Evolutionary conservation across 2,888 invertebrate genomes (phyloP).

Genomic region (Dasypolia templi): DNA sequence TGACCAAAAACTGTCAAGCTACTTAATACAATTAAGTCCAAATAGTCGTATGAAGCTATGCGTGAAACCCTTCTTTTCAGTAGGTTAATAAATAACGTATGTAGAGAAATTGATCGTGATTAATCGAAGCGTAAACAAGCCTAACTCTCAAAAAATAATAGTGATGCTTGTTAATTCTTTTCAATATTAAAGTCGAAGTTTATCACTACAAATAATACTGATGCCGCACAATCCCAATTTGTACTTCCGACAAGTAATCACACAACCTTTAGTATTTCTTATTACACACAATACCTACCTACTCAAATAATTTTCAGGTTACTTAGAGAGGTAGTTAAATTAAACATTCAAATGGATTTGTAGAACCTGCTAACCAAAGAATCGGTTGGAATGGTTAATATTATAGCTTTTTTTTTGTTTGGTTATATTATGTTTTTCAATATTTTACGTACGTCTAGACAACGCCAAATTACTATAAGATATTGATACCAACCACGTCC

Average conservation of each 20-base stretch:
- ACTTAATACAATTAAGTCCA: not conserved
- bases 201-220: slow-evolving; percentile 57
- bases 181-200: slow-evolving; percentile 6
- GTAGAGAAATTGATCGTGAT: not conserved
- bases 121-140: slow-evolving; percentile 10
- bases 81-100: not conserved
- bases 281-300: slow-evolving; percentile 32
- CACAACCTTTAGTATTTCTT: slow-evolving; percentile 53
- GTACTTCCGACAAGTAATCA: slow-evolving; percentile 57
- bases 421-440: not conserved
- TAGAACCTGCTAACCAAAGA: slow-evolving; percentile 1
- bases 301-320: slow-evolving; percentile 66
- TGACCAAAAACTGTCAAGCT: not conserved
- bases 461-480: not conserved
- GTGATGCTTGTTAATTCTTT: slow-evolving; percentile 7
- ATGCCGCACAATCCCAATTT: slow-evolving; percentile 46
- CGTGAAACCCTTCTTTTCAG: not conserved
- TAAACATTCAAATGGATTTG: slow-evolving; percentile 10
- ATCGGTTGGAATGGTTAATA: not conserved
- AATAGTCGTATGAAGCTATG: not conserved
- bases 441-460: not conserved
- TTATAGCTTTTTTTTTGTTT: too few species aligned
- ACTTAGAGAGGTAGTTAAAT: slow-evolving; percentile 75
- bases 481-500: not conserved
- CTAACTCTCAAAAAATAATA: not conserved